Conservation (phyloP, 2,888 invertebrate genomes). For the Deilephila elpenor region DNA sequence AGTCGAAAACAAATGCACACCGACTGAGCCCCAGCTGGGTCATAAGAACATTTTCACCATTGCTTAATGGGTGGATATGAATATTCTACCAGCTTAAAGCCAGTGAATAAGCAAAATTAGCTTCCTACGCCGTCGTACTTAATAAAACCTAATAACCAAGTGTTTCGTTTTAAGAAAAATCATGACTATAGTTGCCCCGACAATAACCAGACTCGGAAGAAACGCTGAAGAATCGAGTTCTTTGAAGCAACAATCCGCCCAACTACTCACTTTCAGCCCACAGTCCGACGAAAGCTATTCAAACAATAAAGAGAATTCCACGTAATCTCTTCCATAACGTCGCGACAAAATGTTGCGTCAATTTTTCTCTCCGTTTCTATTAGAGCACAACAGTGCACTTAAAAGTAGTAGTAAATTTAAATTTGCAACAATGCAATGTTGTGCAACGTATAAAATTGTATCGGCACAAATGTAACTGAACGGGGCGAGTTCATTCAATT, state of each 20-base stretch:
- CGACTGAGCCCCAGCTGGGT: too few species aligned
- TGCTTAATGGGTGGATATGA: too few species aligned
- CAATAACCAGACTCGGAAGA: too few species aligned
- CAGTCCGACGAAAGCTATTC: not conserved
- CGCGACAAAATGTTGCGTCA: slow-evolving; percentile 17
- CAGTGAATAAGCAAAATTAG: too few species aligned
- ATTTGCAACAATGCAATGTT: slow-evolving; percentile 27
- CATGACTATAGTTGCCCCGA: too few species aligned
- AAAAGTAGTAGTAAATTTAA: slow-evolving; percentile 26
- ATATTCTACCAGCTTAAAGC: too few species aligned
- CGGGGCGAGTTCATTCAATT: slow-evolving; percentile 20
- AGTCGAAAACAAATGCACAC: too few species aligned
- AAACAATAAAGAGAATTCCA: not conserved
- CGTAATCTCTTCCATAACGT: slow-evolving; percentile 3
- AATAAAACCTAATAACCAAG: too few species aligned
- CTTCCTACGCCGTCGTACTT: too few species aligned
- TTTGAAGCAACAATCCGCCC: not conserved
- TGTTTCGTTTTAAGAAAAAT: too few species aligned
- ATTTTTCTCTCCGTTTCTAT: slow-evolving; percentile 20
- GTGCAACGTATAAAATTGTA: slow-evolving; percentile 20
- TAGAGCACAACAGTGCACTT: slow-evolving; percentile 19
- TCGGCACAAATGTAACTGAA: slow-evolving; percentile 18
- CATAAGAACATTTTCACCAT: too few species aligned
- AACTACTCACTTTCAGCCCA: not conserved
- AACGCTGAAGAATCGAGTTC: too few species aligned